These are phyloP conservation scores for Tachina grossa DNA, from an alignment of 2,888 invertebrate genomes.

Conservation along the genomic window DNA sequence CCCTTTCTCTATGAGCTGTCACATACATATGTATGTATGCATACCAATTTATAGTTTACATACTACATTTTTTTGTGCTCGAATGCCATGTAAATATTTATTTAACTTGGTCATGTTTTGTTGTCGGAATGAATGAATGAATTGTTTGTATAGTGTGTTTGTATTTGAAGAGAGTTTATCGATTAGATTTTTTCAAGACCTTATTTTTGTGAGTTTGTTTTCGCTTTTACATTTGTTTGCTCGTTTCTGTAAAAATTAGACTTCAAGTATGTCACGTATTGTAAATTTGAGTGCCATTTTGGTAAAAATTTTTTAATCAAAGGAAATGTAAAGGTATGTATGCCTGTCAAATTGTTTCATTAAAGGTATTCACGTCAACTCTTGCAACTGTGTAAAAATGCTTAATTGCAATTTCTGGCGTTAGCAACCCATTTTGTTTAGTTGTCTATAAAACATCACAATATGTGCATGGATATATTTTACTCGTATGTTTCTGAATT, in stretches of 20 bases:
- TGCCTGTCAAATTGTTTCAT: no score
- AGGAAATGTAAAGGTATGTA: no score
- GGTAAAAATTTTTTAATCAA: neutral
- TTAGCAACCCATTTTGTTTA: no score
- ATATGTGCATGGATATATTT: no score
- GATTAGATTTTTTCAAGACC: conserved; percentile 55
- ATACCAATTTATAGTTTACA: conserved; percentile 52
- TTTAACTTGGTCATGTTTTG: conserved; percentile 65
- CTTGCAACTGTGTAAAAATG: no score
- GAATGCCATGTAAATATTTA: conserved; percentile 65
- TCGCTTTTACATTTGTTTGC: conserved; percentile 15
- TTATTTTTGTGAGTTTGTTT: conserved; percentile 5
- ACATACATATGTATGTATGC: neutral
- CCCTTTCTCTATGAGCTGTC: no score
- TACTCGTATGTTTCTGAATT: no score
- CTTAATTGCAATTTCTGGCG: no score
- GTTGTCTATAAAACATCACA: no score
- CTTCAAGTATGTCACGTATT: conserved; percentile 38
- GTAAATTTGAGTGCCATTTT: conserved; percentile 65
- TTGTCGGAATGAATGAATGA: conserved; percentile 11
- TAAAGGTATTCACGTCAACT: no score
- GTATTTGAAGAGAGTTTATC: conserved; percentile 41
- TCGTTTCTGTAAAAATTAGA: conserved; percentile 41
- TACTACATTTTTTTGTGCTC: conserved; percentile 22
- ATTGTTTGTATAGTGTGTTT: conserved; percentile 8